A percentile compares a stretch with the other conserved stretches of the same genome.
phyloP scores from a whole-genome alignment of 1,140 invertebrate species.

The Hypothenemus hampei region DNA sequence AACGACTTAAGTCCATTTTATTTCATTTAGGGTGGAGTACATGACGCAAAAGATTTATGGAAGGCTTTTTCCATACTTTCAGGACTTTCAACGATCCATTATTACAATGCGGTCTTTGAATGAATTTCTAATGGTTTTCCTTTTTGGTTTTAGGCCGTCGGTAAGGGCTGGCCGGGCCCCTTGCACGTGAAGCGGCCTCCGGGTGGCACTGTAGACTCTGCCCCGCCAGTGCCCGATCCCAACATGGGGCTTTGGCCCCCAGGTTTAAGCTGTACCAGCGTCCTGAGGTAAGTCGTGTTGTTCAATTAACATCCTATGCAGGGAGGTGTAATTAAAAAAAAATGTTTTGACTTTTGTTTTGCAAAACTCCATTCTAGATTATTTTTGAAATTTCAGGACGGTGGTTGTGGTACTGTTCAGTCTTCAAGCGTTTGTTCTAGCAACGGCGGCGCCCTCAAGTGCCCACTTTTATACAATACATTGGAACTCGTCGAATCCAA shows the following conservation, averaged over 20 bases:
- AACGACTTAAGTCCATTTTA: no score
- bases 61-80: no score
- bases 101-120: no score
- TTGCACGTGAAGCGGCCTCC: constrained; percentile 23
- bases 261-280: constrained; percentile 15
- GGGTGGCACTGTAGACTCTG: constrained; percentile 5
- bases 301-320: no score
- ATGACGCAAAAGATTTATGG: no score
- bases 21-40: no score
- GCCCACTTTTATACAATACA: constrained; percentile 45
- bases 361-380: no score
- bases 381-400: constrained; percentile 29
- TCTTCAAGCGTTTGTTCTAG: constrained; percentile 32
- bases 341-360: background rate
- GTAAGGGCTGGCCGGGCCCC: constrained; percentile 21
- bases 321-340: no score
- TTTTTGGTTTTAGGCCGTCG: constrained; percentile 17
- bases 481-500: constrained; percentile 51
- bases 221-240: constrained; percentile 1
- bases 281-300: constrained; percentile 19
- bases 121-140: constrained; percentile 1
- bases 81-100: no score
- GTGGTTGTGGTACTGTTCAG: constrained; percentile 32
- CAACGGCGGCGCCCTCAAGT: constrained; percentile 36
- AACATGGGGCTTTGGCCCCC: constrained; percentile 22